Base-by-base conservation (phyloP, 35 echinoderm and acorn worm genomes). In the Lytechinus variegatus region DNA sequence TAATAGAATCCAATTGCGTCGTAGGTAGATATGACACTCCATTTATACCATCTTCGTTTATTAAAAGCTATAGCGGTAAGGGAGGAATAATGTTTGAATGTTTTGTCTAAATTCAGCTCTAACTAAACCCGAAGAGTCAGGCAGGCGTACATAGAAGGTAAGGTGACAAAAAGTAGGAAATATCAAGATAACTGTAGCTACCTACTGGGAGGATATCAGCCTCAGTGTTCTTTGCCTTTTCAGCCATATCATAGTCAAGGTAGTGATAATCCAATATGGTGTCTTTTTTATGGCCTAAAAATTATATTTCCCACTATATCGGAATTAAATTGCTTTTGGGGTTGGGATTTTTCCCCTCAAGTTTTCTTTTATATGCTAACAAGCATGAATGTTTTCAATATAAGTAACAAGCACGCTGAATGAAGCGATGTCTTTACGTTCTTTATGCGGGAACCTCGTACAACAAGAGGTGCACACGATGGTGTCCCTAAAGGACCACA, bases 71-170 rank as follows among this genome's bases (percentile, higher is more conserved):
- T 89, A 13, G 87, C 28, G n/a, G 51, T 53, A 29, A 44, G 24
- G 27, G 28, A 16, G 9, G 19, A 89, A 93, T 93, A 44, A 93
- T 93, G 91, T 93, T 56, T 54, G 52, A 54, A 93, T 93, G 91
- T 93, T 55, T 27, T 93, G 91, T 27, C 16, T 1, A 56, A 16
- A 10, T 93, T 56, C 52, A 9, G n/a, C 24, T 27, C 61, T 71
- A 2, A 71, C 19, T 14, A 24, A 71, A 21, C 61, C 61, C 27
- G 91, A 93, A 53, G 9, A 24, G 0, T 29, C 91, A 55, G 24
- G 54, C 91, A 93, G 56, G 91, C 91, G 91, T 4, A 53, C 87
- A 29, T 10, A 0, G 87, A 29, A 27, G 87, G 1, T 89, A 14
- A 53, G 28, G 24, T 10, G 87, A 89, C 29, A 12, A 29, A 89